A percentile compares a stretch with the other conserved stretches of the same genome.
phyloP scores from a whole-genome alignment of 2,113 vertebrate genomes.

The Cairina moschata region DNA sequence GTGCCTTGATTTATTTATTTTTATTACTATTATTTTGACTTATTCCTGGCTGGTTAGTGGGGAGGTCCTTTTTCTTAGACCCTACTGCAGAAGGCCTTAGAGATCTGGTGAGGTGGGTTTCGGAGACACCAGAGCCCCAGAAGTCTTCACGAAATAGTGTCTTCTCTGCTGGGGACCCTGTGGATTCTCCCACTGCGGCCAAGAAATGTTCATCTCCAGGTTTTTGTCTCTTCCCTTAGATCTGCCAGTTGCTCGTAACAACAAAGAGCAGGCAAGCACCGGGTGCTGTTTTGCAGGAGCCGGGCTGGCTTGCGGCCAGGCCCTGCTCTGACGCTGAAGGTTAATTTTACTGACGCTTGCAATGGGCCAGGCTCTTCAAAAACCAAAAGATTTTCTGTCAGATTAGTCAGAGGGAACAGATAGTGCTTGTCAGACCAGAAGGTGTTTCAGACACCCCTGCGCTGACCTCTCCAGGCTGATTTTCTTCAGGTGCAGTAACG shows the following conservation, averaged over 20 bases:
- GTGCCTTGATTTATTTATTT: background rate
- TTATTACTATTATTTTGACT: background rate
- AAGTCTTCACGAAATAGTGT: background rate
- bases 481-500: fast-evolving
- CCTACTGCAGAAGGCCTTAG: background rate
- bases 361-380: background rate
- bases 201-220: background rate
- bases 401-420: background rate
- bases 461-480: background rate
- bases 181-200: background rate
- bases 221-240: background rate
- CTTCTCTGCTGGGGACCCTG: background rate
- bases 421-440: background rate
- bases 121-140: background rate
- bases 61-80: background rate
- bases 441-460: background rate
- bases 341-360: background rate
- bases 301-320: background rate
- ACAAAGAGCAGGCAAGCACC: background rate
- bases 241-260: background rate
- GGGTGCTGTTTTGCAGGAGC: background rate
- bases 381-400: background rate
- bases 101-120: background rate
- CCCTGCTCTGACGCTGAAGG: background rate
- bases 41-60: background rate